Conservation (phyloP, 2,113 vertebrate genomes). For the Syrrhaptes paradoxus region DNA sequence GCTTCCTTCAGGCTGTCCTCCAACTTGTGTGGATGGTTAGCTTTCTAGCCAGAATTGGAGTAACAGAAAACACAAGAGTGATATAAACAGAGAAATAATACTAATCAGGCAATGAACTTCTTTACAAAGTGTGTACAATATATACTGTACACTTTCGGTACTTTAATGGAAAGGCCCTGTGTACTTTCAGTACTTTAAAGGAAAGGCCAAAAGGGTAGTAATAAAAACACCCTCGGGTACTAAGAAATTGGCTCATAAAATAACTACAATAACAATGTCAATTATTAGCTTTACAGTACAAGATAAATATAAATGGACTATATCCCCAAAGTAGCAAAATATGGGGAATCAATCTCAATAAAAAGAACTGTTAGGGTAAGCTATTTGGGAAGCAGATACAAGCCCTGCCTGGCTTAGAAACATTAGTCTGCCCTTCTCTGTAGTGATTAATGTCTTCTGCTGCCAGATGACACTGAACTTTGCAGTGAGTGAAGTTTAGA, state of each 20-base stretch:
- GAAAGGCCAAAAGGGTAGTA: conserved; percentile 28
- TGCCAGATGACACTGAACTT: conserved; percentile 50
- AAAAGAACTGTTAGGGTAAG: conserved; percentile 68
- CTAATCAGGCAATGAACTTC: background rate
- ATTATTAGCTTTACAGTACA: conserved; percentile 62
- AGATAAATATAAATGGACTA: conserved; percentile 67
- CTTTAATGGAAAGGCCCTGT: background rate
- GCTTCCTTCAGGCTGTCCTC: background rate
- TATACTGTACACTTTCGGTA: background rate
- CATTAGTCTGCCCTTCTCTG: conserved; percentile 35
- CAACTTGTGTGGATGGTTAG: background rate
- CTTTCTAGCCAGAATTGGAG: background rate
- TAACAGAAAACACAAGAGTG: background rate
- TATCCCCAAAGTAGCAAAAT: conserved; percentile 56
- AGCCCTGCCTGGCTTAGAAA: conserved; percentile 52
- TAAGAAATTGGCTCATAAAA: conserved; percentile 60
- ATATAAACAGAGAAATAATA: background rate
- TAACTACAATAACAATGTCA: conserved; percentile 56
- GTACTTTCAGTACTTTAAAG: background rate
- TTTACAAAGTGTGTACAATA: background rate
- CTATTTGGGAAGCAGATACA: conserved; percentile 62
- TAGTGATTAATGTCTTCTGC: conserved; percentile 53
- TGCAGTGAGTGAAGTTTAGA: background rate
- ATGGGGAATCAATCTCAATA: conserved; percentile 69
- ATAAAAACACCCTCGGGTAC: conserved; percentile 40